Base-by-base conservation (phyloP, 2,888 invertebrate species). In the Heliconius cydno region DNA sequence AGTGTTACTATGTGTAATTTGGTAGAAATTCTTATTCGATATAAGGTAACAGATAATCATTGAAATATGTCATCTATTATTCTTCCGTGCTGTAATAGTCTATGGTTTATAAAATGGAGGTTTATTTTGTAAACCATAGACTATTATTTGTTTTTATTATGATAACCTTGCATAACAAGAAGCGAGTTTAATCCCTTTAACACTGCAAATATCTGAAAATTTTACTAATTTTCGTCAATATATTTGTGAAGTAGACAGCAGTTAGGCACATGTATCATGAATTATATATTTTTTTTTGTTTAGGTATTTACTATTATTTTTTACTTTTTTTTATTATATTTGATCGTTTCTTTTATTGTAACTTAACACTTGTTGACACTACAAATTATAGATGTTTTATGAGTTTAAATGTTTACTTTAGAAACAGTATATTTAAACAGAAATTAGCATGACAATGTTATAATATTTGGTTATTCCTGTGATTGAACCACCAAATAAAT, bases 51-150 rank as follows among this genome's bases (percentile, higher is more conserved):
- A n/a, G 22, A 38, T 68, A n/a, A n/a, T 41, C 0, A n/a, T 25
- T 70, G 9, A 70, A 25, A 15, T 70, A 70, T 41, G 41, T 41
- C 38, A 70, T 41, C 25, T 13, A 25, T 68, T 7, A 68, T 9
- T 38, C 38, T 41, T 41, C 41, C 25, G n/a, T n/a, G 25, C 3
- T 41, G 52, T 52, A 7, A 19, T 22, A 52, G 22, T 52, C 22
- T 52, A 52, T 52, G 52, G 22, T 22, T 52, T 52, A 22, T 1
- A 52, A 22, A 52, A 19, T 22, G 19, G 15, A 52, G 15, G 2
- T 19, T 52, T 19, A 70, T 70, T 70, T 68, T 70, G 13, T 25
- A 70, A 70, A 25, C 68, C 38, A 68, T 68, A 41, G n/a, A 38
- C 15, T 38, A 7, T 38, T 68, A 15, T 70, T 70, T 25, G 28